Percentiles rank a stretch among this genome's conserved stretches.
Conservation (phyloP, 2,797 vertebrate genomes). For the Meda fulgida region DNA sequence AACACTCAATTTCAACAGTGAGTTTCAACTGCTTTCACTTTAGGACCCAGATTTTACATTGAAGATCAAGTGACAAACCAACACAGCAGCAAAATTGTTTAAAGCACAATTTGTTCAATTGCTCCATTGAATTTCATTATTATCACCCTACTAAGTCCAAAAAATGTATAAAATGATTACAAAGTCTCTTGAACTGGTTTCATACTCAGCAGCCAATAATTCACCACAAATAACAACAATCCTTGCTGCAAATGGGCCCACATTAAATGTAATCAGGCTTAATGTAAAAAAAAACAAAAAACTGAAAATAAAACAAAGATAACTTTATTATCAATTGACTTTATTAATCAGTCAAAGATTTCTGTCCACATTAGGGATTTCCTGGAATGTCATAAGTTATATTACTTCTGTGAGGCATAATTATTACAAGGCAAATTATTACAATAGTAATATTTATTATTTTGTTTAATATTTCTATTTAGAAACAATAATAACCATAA, state of each 20-base stretch:
- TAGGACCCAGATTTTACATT: not conserved
- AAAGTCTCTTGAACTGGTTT: not conserved
- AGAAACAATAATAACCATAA: not conserved
- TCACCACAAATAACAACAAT: not conserved
- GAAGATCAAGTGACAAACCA: not conserved
- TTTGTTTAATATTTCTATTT: not conserved
- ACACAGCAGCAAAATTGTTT: not conserved
- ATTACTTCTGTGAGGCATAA: not conserved
- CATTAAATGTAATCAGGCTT: not conserved
- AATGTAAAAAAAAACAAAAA: not conserved
- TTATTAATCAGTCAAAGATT: too few relatives aligned
- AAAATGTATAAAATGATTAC: too few relatives aligned
- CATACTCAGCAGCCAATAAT: not conserved
- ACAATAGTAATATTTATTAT: not conserved
- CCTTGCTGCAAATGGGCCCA: not conserved
- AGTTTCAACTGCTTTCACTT: constrained; percentile 16
- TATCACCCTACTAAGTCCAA: not conserved
- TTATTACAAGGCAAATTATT: too few relatives aligned
- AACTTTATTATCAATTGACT: too few relatives aligned
- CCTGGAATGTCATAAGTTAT: not conserved
- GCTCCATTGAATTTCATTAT: not conserved
- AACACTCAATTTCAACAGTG: not conserved
- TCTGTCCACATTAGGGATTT: not conserved
- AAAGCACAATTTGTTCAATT: not conserved
- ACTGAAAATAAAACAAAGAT: not conserved